These are phyloP conservation scores for Plagodis pulveraria DNA, from an alignment of 2,888 invertebrate genomes.

Conservation along the genomic window DNA sequence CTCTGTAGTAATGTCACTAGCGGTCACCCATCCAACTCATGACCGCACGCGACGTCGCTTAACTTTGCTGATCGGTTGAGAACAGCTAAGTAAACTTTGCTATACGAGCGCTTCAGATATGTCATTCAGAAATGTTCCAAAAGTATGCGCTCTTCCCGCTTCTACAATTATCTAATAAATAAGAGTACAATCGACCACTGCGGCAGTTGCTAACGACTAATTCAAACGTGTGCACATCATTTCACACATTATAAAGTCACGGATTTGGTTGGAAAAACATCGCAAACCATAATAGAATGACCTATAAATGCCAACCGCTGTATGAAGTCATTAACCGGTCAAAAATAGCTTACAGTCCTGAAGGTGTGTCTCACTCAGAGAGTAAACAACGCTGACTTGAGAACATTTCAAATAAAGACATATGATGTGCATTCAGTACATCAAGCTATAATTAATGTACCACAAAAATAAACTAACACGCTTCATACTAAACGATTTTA, in stretches of 20 bases:
- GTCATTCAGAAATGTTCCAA: no score
- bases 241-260: slow-evolving; percentile 26
- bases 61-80: no score
- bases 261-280: slow-evolving; percentile 26
- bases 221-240: slow-evolving; percentile 20
- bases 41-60: no score
- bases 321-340: slow-evolving; percentile 71
- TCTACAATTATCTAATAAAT: slow-evolving; percentile 19
- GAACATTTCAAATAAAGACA: no score
- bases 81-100: no score
- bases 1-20: no score
- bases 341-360: slow-evolving; percentile 58
- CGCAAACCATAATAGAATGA: slow-evolving; percentile 57
- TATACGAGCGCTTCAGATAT: no score
- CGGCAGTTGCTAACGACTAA: slow-evolving; percentile 15
- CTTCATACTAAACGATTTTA: no score
- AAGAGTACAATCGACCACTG: slow-evolving; percentile 21
- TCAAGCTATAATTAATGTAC: no score
- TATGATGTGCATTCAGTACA: no score
- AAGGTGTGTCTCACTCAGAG: slow-evolving; percentile 42
- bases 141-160: neutral
- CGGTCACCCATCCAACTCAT: no score
- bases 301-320: slow-evolving; percentile 71
- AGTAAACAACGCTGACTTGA: slow-evolving; percentile 1
- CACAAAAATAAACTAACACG: no score